Percentiles rank a stretch among this genome's conserved stretches.
Conservation (phyloP, 2,888 invertebrate genomes). For the Hyalella azteca region DNA sequence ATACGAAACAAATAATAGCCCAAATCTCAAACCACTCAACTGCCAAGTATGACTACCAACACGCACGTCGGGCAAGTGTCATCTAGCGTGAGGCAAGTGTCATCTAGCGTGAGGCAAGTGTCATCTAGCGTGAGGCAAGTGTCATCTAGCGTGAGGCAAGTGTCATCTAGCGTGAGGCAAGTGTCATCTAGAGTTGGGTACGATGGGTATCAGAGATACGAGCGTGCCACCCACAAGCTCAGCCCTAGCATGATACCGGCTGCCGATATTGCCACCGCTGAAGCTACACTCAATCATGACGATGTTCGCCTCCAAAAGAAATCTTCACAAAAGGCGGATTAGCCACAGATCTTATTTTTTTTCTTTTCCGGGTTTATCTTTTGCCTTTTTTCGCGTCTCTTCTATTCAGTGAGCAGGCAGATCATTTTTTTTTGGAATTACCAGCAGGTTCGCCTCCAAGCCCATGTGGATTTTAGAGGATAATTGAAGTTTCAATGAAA, state of each 20-base stretch:
- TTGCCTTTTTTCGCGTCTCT: neutral
- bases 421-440: neutral
- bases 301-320: conserved; percentile 29
- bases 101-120: too few relatives aligned
- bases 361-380: neutral
- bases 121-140: too few relatives aligned
- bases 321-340: conserved; percentile 30
- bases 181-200: neutral
- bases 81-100: too few relatives aligned
- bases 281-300: conserved; percentile 21
- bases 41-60: too few relatives aligned
- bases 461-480: neutral
- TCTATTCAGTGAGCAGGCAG: too few relatives aligned
- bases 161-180: neutral
- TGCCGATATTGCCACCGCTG: conserved; percentile 6
- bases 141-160: too few relatives aligned
- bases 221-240: conserved; percentile 12
- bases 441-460: neutral
- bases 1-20: too few relatives aligned
- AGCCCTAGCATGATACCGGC: conserved; percentile 18
- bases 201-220: conserved; percentile 32
- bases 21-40: too few relatives aligned
- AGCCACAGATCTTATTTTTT: neutral
- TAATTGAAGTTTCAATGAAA: neutral
- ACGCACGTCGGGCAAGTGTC: too few relatives aligned